phyloP scores from a whole-genome alignment of 92 coral and sea anemone species.

The Blastomussa wellsi region DNA sequence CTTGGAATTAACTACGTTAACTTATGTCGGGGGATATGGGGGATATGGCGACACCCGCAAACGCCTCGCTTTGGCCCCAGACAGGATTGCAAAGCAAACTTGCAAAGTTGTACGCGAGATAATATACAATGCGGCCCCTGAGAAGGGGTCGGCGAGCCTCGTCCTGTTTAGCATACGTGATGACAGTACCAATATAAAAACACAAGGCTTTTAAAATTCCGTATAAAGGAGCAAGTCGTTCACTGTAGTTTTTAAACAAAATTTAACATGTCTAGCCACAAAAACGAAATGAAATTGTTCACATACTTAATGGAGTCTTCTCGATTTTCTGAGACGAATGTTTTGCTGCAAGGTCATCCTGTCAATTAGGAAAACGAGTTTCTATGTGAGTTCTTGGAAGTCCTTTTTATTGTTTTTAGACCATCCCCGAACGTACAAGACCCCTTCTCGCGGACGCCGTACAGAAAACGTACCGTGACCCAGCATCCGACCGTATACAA shows the following conservation, averaged over 20 bases:
- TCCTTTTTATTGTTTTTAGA: background rate
- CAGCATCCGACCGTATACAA: background rate
- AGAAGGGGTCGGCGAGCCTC: slow-evolving; percentile 8
- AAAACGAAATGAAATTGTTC: slow-evolving; percentile 11
- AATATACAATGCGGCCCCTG: background rate
- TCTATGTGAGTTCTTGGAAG: slow-evolving; percentile 26
- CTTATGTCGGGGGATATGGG: background rate
- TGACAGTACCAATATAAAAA: background rate
- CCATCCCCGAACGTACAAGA: slow-evolving; percentile 24
- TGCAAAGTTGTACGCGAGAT: background rate
- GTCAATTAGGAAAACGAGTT: slow-evolving; percentile 52
- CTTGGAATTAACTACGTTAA: background rate
- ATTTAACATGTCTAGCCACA: slow-evolving; percentile 6
- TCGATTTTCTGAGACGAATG: slow-evolving; percentile 38
- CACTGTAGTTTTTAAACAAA: background rate
- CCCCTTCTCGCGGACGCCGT: slow-evolving; percentile 51
- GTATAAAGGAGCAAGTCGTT: background rate
- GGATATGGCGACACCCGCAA: background rate
- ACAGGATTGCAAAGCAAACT: background rate
- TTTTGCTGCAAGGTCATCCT: slow-evolving; percentile 34
- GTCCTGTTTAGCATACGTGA: slow-evolving; percentile 11
- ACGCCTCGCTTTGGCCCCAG: background rate
- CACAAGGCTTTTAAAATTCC: background rate
- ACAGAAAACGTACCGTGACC: background rate
- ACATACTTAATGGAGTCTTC: slow-evolving; percentile 42